Base-by-base conservation (phyloP, 2,888 invertebrate genomes). In the Xanthia icteritia region DNA sequence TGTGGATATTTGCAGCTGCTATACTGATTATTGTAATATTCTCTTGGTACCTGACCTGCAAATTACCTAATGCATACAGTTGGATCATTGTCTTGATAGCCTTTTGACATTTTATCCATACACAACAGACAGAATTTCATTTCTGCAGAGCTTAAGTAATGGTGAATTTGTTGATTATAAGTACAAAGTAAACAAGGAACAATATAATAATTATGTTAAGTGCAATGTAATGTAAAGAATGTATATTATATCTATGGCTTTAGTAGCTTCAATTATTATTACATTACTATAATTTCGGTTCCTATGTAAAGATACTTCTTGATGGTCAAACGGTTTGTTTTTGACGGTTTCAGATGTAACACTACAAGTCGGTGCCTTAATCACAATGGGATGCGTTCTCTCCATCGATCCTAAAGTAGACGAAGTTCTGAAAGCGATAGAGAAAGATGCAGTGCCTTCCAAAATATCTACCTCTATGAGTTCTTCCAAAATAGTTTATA, bases 341-440 rank as follows among this genome's bases (percentile, higher is more conserved):
- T n/a, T n/a, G n/a, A n/a, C n/a, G n/a, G 15, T 68, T 68, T 72
- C 92, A 98, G 98, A 98, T 96, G 95, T 97, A n/a, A 97, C 97
- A 17, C 95, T 98, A 60, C 97, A 98, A 96, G 98, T 98, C 0
- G 98, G 98, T 4, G 97, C 98, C 0, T 90, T 98, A 67, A 97
- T 98, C 83, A 98, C 98, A 39, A 97, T 98, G 91, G 98, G 98
- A 51, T 98, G 98, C 89, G 94, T 98, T 63, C 94, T 98, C 65
- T 97, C 97, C 0, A 94, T 97, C 0, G 97, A 98, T 76, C 97
- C 98, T 0, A 96, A 97, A 66, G 97, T 97, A 0, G 94, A 97
- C 5, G 98, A 98, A 95, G 97, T 98, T 65, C 92, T 97, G 2
- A 96, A 94, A 87, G 95, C 97, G n/a, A 94, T 97, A 84, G 96